phyloP scores from a whole-genome alignment of 2,797 vertebrate species.

The Hypotaenidia okinawae region DNA sequence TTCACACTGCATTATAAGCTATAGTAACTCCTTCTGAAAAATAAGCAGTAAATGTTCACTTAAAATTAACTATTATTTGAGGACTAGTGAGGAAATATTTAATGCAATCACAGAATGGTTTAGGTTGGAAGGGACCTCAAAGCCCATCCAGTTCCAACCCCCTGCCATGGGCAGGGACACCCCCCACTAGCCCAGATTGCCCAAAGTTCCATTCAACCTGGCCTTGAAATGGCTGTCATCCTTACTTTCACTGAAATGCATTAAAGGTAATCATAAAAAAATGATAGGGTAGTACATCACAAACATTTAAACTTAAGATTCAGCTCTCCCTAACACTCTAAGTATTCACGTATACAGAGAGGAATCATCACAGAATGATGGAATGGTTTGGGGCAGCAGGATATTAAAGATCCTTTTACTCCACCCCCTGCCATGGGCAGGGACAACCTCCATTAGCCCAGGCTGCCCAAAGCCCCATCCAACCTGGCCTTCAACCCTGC shows the following conservation, averaged over 20 bases:
- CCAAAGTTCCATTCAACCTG: no score
- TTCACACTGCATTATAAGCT: neutral
- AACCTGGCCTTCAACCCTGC: no score
- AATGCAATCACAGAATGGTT: no score
- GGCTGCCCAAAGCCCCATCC: no score
- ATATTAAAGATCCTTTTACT: no score
- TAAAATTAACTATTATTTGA: neutral
- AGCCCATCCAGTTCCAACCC: no score
- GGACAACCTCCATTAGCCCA: no score
- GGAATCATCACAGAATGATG: neutral
- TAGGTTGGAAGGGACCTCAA: no score
- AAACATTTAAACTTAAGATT: neutral
- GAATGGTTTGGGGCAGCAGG: no score
- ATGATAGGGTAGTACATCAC: neutral
- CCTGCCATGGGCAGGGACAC: no score
- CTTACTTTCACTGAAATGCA: neutral
- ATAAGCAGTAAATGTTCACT: neutral
- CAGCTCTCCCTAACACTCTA: neutral
- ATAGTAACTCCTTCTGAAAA: neutral
- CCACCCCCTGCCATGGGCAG: no score
- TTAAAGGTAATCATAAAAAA: neutral
- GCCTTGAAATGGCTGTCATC: neutral
- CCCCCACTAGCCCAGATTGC: no score
- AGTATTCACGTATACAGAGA: neutral
- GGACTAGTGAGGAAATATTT: neutral